These are phyloP conservation scores for Ceyx margarethae DNA, from an alignment of 2,113 vertebrate species.

Conservation along the genomic window DNA sequence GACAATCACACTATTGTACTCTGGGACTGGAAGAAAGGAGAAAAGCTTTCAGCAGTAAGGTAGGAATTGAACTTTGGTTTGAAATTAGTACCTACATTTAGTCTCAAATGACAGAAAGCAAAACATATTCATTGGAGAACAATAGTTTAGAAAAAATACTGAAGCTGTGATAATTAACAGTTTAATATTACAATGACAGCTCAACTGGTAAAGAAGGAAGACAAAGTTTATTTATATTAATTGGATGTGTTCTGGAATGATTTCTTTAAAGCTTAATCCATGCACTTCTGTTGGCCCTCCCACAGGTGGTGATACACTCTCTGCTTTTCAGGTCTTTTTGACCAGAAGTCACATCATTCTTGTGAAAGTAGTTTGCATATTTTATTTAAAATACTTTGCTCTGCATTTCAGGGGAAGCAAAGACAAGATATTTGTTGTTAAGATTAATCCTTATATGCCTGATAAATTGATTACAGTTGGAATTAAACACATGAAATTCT, in stretches of 20 bases:
- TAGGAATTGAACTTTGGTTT: slow-evolving; percentile 50
- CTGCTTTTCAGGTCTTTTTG: not conserved
- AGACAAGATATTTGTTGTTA: slow-evolving; percentile 98
- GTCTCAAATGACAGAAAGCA: not conserved
- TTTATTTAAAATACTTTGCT: slow-evolving; percentile 7
- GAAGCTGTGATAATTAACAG: no score
- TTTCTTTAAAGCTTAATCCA: not conserved
- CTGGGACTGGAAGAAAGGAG: slow-evolving; percentile 98
- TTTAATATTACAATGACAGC: not conserved
- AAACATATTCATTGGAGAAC: not conserved
- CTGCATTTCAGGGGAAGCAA: slow-evolving; percentile 91
- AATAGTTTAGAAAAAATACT: not conserved
- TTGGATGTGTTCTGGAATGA: not conserved
- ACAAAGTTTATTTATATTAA: not conserved
- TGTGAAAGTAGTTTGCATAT: not conserved
- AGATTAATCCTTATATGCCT: slow-evolving; percentile 94
- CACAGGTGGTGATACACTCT: not conserved
- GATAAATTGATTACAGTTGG: slow-evolving; percentile 97
- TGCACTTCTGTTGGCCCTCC: not conserved
- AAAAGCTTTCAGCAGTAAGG: slow-evolving; percentile 93
- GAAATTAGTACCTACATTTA: not conserved
- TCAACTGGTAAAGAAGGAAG: not conserved
- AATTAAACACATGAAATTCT: slow-evolving; percentile 98
- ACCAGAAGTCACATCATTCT: not conserved
- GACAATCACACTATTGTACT: slow-evolving; percentile 92